phyloP scores from a whole-genome alignment of 2,113 vertebrate genomes.

The Brachyhypopomus occidentalis region DNA sequence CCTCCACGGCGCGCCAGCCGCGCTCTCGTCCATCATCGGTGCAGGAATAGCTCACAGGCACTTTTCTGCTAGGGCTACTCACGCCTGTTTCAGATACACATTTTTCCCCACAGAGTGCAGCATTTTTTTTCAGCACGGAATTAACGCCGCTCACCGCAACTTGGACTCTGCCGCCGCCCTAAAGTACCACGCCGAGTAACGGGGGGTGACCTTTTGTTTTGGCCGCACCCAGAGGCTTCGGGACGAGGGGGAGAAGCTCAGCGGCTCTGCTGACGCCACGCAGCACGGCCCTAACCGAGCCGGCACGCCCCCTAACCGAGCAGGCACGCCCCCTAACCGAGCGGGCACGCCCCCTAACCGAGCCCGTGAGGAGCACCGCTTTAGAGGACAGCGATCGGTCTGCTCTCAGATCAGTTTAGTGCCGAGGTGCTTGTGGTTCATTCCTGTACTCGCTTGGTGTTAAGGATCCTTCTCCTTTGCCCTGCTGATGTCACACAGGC shows the following conservation, averaged over 20 bases:
- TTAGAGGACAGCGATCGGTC: conserved; percentile 38
- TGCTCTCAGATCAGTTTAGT: conserved; percentile 50
- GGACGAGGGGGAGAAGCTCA: not conserved
- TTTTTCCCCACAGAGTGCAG: conserved; percentile 7
- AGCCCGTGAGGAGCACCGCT: conserved; percentile 27
- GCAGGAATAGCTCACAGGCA: conserved; percentile 32
- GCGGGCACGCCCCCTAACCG: conserved; percentile 2
- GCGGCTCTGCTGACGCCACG: not conserved
- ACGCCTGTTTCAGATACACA: not conserved
- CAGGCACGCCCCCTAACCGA: too few relatives aligned
- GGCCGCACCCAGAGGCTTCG: not conserved
- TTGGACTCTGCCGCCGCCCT: not conserved
- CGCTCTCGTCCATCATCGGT: conserved; percentile 33
- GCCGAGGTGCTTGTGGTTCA: conserved; percentile 12
- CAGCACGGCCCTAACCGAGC: too few relatives aligned
- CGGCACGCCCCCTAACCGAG: too few relatives aligned
- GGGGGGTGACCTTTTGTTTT: conserved; percentile 11
- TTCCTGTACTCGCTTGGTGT: too few relatives aligned
- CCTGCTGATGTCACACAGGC: conserved; percentile 13
- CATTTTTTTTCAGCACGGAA: conserved; percentile 15
- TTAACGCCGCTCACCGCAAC: conserved; percentile 1
- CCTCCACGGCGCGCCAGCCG: conserved; percentile 47
- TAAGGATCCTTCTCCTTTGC: not conserved
- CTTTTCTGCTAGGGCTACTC: not conserved
- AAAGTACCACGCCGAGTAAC: not conserved